Percentiles rank a stretch among this genome's conserved stretches.
Conservation (phyloP, 1,140 invertebrate genomes). For the Polypedilum pembai region DNA sequence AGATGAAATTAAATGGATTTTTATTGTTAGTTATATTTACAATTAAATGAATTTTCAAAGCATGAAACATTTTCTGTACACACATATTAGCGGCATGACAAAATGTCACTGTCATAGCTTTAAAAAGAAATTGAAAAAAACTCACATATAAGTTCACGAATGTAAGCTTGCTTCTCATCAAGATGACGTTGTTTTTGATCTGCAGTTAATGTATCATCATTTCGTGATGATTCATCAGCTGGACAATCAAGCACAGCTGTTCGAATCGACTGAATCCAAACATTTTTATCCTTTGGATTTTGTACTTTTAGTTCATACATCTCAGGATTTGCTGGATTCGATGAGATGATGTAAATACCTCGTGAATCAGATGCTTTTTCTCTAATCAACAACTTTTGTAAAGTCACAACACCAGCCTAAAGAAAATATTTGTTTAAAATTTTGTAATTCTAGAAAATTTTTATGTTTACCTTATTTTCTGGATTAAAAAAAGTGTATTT, state of each 20-base stretch:
- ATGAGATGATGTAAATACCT: conserved; percentile 82
- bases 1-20: conserved; percentile 7
- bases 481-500: conserved; percentile 78
- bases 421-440: conserved; percentile 26
- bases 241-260: conserved; percentile 63
- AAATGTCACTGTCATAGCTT: not conserved
- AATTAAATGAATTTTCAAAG: not conserved
- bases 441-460: not conserved
- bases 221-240: conserved; percentile 52
- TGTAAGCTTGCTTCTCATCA: conserved; percentile 63
- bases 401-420: conserved; percentile 79
- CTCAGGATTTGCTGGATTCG: conserved; percentile 78
- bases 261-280: conserved; percentile 80
- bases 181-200: conserved; percentile 64
- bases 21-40: conserved; percentile 12
- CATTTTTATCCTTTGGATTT: conserved; percentile 76
- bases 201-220: conserved; percentile 53
- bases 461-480: conserved; percentile 63
- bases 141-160: conserved; percentile 62
- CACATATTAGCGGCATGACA: not conserved
- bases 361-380: conserved; percentile 80
- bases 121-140: conserved; percentile 30
- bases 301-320: conserved; percentile 92
- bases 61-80: not conserved
- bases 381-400: conserved; percentile 82